Percentiles rank a stretch among this genome's conserved stretches.
Conservation (phyloP, 2,113 vertebrate species). For the Gopherus flavomarginatus region DNA sequence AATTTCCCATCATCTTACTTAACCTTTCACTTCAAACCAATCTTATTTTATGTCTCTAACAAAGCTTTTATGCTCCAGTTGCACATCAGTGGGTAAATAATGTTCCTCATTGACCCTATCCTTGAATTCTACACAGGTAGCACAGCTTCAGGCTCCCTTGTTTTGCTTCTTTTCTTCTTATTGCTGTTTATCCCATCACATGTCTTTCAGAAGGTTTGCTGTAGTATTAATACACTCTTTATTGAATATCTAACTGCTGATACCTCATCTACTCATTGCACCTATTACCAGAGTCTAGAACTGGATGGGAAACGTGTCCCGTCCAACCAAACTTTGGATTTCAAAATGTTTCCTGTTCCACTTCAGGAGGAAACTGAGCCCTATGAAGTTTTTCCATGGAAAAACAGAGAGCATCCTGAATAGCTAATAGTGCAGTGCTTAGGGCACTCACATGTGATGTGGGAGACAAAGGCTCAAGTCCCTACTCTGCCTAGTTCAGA, state of each 20-base stretch:
- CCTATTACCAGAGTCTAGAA: not conserved
- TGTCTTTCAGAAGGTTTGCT: constrained; percentile 8
- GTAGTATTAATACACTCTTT: not conserved
- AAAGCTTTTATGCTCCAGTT: not conserved
- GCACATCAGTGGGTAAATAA: not conserved
- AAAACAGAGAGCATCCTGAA: not conserved
- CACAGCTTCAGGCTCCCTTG: not conserved
- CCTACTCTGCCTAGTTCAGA: not conserved
- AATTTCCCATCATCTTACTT: not conserved
- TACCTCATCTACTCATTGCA: not conserved
- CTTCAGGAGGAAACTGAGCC: not conserved
- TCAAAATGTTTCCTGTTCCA: not conserved
- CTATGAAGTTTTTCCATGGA: not conserved
- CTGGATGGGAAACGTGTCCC: no score
- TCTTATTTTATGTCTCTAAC: not conserved
- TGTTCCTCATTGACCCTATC: not conserved
- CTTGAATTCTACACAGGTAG: constrained; percentile 1
- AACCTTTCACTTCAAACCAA: not conserved
- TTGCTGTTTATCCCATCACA: not conserved
- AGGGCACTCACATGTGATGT: not conserved
- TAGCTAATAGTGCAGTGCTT: not conserved
- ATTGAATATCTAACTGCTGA: not conserved
- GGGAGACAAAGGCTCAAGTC: not conserved
- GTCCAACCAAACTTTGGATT: not conserved
- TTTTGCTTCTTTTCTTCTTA: not conserved